Base-by-base conservation (phyloP, 2,113 vertebrate genomes). In the Thomomys bottae region DNA sequence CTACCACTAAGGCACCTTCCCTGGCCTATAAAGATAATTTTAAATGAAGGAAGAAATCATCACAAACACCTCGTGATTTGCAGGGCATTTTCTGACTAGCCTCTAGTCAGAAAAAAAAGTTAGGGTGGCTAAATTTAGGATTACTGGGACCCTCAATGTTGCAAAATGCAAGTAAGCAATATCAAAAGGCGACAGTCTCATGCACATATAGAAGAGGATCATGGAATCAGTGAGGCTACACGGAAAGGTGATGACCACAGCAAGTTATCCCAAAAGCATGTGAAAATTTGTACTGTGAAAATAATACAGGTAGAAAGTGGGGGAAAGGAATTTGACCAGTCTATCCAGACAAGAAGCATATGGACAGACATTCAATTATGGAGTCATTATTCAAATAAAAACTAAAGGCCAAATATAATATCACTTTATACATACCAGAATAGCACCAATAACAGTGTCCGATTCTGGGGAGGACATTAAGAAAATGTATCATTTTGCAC, bases 321-420 rank as follows among this genome's bases (percentile, higher is more conserved):
- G 18, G 10, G 73, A 61, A 87, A 63, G 42, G 67, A 84, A 72
- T 73, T 68, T 57, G 40, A 78, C 38, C 21, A 68, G 32, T 6
- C 38, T 59, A 42, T 24, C n/a, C 1, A 77, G 32, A 85, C 71
- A 11, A 24, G 21, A 89, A 66, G 34, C 40, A 64, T 28, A 72
- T 61, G 7, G 49, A 77, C 88, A 88, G 9, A 66, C 9, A 5
- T 5, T n/a, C 61, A 38, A 26, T 38, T 38, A 49, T 26, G 78
- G 63, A 76, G 45, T 26, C 68, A 82, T 14, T 73, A 30, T 28
- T 21, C n/a, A 92, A 87, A 64, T 57, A n/a, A 64, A 79, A 78
- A 86, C 24, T 89, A 89, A 83, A 64, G 30, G 63, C 63, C 3
- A 28, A 88, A 8, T 36, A 32, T 12, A 34, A 38, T 42, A 71